Base-by-base conservation (phyloP, 2,113 vertebrate species). In the Gallinago undulata region DNA sequence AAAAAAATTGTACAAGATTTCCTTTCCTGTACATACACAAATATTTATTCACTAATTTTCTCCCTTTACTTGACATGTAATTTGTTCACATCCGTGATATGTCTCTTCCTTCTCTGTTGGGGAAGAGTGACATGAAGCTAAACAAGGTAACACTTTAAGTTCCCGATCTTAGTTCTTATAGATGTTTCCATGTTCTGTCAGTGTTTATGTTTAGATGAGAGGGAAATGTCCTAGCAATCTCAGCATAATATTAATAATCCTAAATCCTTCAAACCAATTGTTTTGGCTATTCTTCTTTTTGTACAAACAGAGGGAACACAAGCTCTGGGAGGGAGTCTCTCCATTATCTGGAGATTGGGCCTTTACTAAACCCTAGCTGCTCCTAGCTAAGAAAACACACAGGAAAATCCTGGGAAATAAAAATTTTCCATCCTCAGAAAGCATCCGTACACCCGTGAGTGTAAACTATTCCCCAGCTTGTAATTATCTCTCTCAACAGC, bases 11-110 rank as follows among this genome's bases (percentile, higher is more conserved):
- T 25, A 57, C 73, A 87, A 78, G 79, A 84, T 74, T 89, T 93
- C 94, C 47, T 88, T 59, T 87, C n/a, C 57, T 82, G 39, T 84
- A 47, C 11, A 18, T 53, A 86, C 68, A 37, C 62, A 91, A 81
- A 80, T 59, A 66, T 86, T 69, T 17, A 75, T 72, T 57, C 27
- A 35, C 39, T 92, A 57, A 86, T 96, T 97, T 96, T 93, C 82
- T 95, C 60, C 79, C 62, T 72, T 93, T 80, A 57, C 39, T 90
- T 97, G 83, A 43, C 77, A 93, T 93, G 92, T 92, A 69, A 57
- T 87, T 93, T 95, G 64, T 79, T 91, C 87, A 43, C 24, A 72
- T 82, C 35, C 78, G 53, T 55, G 35, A 62, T 63, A 60, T 4
- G 25, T 24, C 57, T 81, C 39, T 66, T 93, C 25, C 31, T 74